Percentiles rank a stretch among this genome's conserved stretches.
Evolutionary conservation across 2,797 vertebrate genomes (phyloP).

Genomic region (Darevskia nairensis): DNA sequence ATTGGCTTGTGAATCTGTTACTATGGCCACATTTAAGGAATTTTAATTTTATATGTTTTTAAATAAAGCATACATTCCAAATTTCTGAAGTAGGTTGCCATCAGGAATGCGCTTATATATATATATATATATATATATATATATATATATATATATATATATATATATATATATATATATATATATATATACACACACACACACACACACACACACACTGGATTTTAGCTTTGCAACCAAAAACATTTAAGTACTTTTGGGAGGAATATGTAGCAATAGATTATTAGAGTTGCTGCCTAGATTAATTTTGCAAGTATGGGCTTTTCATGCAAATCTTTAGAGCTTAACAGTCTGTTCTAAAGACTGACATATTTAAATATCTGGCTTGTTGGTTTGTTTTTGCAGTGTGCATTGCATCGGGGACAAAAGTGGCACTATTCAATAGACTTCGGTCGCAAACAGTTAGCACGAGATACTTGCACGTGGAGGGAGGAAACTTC

Average conservation of each 20-base stretch:
- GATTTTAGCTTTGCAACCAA: background rate
- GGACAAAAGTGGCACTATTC: constrained; percentile 98
- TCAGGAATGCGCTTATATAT: background rate
- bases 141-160: too few species aligned
- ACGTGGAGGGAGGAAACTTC: constrained; percentile 98
- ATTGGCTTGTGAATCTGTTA: background rate
- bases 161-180: too few species aligned
- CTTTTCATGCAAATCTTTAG: background rate
- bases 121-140: too few species aligned
- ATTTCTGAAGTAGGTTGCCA: background rate
- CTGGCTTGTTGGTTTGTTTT: constrained; percentile 55
- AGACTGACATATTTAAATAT: constrained; percentile 49
- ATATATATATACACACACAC: too few species aligned
- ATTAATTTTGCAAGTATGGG: background rate
- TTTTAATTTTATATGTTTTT: background rate
- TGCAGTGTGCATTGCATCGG: constrained; percentile 97
- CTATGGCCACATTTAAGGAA: background rate
- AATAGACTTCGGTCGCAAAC: constrained; percentile 98
- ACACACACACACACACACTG: too few species aligned
- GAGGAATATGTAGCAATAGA: background rate
- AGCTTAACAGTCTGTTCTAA: background rate
- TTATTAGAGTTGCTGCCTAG: background rate
- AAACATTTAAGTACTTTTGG: background rate
- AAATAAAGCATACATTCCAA: background rate
- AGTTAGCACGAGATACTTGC: constrained; percentile 97